A percentile compares a stretch with the other conserved stretches of the same genome.
phyloP scores from a whole-genome alignment of 2,888 invertebrate species.

The Endotricha flammealis region DNA sequence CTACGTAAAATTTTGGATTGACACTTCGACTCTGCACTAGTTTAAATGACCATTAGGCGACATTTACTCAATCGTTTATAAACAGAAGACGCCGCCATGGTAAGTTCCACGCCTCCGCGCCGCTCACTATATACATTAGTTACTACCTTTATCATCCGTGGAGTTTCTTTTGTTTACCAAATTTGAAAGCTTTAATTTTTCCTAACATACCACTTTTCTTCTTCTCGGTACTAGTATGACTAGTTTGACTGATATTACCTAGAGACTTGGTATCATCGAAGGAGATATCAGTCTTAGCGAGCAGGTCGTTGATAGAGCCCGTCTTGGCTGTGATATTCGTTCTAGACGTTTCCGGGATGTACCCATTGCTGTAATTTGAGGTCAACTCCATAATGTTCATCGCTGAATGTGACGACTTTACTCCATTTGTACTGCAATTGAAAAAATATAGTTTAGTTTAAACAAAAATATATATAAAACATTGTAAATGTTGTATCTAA shows the following conservation, averaged over 20 bases:
- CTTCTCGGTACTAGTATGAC: slow-evolving; percentile 10
- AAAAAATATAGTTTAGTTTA: too few species aligned
- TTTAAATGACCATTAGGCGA: too few species aligned
- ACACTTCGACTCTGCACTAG: too few species aligned
- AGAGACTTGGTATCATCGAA: slow-evolving; percentile 30
- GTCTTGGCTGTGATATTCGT: not conserved
- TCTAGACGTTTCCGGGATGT: not conserved
- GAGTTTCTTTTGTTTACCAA: not conserved
- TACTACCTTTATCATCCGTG: too few species aligned
- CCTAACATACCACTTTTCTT: slow-evolving; percentile 6
- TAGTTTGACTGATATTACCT: slow-evolving; percentile 23
- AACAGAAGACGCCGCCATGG: too few species aligned
- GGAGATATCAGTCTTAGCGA: slow-evolving; percentile 4
- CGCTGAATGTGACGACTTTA: slow-evolving; percentile 24
- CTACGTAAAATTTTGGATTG: too few species aligned
- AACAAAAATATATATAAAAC: not conserved
- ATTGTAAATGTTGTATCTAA: too few species aligned
- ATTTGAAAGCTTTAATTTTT: slow-evolving; percentile 4
- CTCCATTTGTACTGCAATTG: slow-evolving; percentile 1
- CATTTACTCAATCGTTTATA: too few species aligned
- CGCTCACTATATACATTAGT: too few species aligned
- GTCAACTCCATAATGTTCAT: slow-evolving; percentile 36
- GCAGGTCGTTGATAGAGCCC: not conserved
- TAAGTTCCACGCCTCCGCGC: too few species aligned
- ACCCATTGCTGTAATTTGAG: slow-evolving; percentile 13